These are phyloP conservation scores for Vesta saturnalis DNA, from an alignment of 2,888 invertebrate genomes.

Conservation along the genomic window DNA sequence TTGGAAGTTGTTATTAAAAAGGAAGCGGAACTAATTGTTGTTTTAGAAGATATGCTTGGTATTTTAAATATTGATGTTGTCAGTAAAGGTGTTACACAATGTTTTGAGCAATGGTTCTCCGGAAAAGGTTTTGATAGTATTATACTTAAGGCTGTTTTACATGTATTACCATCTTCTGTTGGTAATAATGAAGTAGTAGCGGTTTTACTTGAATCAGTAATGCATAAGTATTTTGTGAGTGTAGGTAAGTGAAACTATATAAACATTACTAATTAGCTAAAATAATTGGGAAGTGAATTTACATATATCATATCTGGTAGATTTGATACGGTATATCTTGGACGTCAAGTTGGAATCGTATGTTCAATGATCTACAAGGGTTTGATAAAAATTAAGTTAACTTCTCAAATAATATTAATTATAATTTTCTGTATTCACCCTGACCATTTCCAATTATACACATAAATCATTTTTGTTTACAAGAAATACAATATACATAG, in stretches of 20 bases:
- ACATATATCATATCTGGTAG: too few species aligned
- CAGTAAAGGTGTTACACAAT: constrained; percentile 52
- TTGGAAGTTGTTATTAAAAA: constrained; percentile 63
- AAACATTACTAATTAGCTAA: too few species aligned
- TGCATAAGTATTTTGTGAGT: constrained; percentile 67
- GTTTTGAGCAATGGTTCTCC: constrained; percentile 62
- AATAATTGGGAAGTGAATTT: background rate
- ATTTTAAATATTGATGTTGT: constrained; percentile 58
- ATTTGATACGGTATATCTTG: too few species aligned
- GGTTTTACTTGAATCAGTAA: constrained; percentile 65
- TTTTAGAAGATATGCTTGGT: constrained; percentile 65
- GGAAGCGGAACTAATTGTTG: constrained; percentile 62
- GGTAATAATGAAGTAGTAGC: constrained; percentile 63
- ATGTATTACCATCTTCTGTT: constrained; percentile 62
- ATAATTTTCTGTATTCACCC: too few species aligned
- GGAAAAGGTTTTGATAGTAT: constrained; percentile 63
- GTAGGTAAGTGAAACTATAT: constrained; percentile 56
- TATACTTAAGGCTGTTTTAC: constrained; percentile 63
- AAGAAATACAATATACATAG: too few species aligned
- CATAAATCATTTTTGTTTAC: too few species aligned
- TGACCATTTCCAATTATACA: too few species aligned
- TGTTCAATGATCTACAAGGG: too few species aligned
- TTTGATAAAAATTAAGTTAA: too few species aligned
- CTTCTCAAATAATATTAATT: too few species aligned
- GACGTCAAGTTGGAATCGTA: too few species aligned